Base-by-base conservation (phyloP, 2,113 vertebrate genomes). In the Uria lomvia region DNA sequence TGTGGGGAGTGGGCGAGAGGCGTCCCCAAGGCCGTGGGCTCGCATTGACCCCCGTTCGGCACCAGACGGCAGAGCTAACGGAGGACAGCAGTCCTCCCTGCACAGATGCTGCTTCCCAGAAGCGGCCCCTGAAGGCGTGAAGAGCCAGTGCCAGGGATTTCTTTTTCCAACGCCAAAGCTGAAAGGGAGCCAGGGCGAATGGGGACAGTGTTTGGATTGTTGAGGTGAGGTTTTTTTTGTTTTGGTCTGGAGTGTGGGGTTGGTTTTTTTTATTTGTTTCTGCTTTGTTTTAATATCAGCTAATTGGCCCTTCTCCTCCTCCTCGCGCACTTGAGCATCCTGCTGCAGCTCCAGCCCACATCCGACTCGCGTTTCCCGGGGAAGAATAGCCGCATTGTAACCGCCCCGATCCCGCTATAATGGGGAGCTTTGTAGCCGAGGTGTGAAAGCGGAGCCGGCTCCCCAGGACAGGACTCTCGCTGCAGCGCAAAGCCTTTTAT, bases 281-380 rank as follows among this genome's bases (percentile, higher is more conserved):
- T 40, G 66, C 29, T 93, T 95, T 91, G 53, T 67, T 92, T 92
- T 68, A 77, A 50, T 92, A 92, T 85, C 83, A 91, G 62, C 72
- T 89, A 79, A 81, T 72, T 92, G 60, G 60, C 66, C 59, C 67
- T 73, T 53, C 1, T 72, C 62, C 52, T 93, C 29, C 71, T 94
- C 47, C 74, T 66, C 3, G 3, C 9, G 10, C 50, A 5, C 50
- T 49, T 4, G 58, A 94, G 90, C 92, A 62, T 92, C 34, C 53
- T 47, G 47, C 88, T 65, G 85, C 91, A 68, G 87, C 79, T 70
- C 65, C 45, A 75, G 66, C 93, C 80, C 86, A 24, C 93, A 43
- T 87, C 68, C 88, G 71, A 60, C 92, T 75, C 1, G 9, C 1
- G 3, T 95, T 81, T 87, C 83, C 40, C 3, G 20, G 81, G 70